Conservation (phyloP, 1,140 invertebrate genomes). For the Saccostrea echinata region DNA sequence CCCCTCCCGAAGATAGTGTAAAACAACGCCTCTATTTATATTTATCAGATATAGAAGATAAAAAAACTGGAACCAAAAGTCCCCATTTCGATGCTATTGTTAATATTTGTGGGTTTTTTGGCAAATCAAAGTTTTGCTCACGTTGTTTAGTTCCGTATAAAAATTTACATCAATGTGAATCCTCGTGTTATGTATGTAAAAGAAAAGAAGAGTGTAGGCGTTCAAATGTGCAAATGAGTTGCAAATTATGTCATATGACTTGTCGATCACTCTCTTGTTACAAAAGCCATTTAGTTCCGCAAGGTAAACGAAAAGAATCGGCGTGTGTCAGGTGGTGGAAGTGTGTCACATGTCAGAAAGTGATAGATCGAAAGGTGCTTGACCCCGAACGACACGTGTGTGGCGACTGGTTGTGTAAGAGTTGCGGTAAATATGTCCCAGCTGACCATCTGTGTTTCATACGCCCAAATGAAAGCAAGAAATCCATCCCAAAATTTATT, state of each 20-base stretch:
- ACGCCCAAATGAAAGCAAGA: background rate
- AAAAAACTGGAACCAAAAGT: too few relatives aligned
- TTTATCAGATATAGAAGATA: too few relatives aligned
- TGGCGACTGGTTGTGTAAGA: slow-evolving; percentile 39
- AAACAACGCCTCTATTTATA: too few relatives aligned
- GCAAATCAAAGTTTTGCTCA: too few relatives aligned
- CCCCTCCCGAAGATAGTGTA: too few relatives aligned
- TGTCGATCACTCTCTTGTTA: background rate
- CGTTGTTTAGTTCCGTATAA: too few relatives aligned
- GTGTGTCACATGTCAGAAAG: slow-evolving; percentile 39
- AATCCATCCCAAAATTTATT: slow-evolving; percentile 12
- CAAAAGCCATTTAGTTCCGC: background rate
- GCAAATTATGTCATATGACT: background rate
- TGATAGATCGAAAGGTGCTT: background rate
- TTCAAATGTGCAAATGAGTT: background rate
- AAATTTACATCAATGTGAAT: too few relatives aligned
- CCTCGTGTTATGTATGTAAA: too few relatives aligned
- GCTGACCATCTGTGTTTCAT: slow-evolving; percentile 18
- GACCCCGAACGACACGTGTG: background rate
- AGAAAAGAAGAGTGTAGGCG: too few relatives aligned
- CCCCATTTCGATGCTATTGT: too few relatives aligned
- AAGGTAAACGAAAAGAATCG: background rate
- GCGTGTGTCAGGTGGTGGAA: slow-evolving; percentile 27
- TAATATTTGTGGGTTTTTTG: too few relatives aligned
- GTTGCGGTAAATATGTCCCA: background rate